Percentiles rank a stretch among this genome's conserved stretches.
Conservation (phyloP, 1,140 invertebrate species). For the Phenacoccus solenopsis region DNA sequence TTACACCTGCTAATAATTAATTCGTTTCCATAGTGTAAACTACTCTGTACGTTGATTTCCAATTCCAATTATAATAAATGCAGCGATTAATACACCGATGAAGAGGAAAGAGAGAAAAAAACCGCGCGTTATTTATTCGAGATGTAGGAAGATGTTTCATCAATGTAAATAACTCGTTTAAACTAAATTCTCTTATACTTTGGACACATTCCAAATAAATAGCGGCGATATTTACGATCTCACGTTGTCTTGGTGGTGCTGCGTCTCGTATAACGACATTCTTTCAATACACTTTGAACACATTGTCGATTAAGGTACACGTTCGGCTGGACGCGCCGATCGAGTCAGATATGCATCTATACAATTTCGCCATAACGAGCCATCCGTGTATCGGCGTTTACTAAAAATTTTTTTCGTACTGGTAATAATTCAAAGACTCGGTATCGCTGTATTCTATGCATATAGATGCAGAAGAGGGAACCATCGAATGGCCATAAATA, state of each 20-base stretch:
- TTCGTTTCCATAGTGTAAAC: not conserved
- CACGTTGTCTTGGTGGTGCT: too few relatives aligned
- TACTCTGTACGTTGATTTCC: not conserved
- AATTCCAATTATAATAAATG: not conserved
- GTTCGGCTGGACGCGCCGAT: not conserved
- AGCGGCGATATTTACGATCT: not conserved
- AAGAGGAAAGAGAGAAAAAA: too few relatives aligned
- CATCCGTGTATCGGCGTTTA: too few relatives aligned
- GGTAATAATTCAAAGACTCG: too few relatives aligned
- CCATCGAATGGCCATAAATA: too few relatives aligned
- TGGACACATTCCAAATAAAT: not conserved
- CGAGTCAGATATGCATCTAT: not conserved
- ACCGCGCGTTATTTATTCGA: not conserved
- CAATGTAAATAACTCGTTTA: not conserved
- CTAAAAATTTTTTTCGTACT: too few relatives aligned
- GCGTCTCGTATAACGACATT: not conserved
- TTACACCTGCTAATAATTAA: not conserved
- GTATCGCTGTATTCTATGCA: too few relatives aligned
- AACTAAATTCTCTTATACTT: not conserved
- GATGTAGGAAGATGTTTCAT: not conserved
- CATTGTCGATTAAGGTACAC: not conserved
- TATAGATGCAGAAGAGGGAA: too few relatives aligned
- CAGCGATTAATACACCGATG: not conserved
- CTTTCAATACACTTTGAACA: not conserved
- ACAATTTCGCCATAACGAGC: too few relatives aligned